Percentiles rank a stretch among this genome's conserved stretches.
Evolutionary conservation across 53 echinoderm and acorn worm species (phyloP).

Genomic region (Paracentrotus lividus): DNA sequence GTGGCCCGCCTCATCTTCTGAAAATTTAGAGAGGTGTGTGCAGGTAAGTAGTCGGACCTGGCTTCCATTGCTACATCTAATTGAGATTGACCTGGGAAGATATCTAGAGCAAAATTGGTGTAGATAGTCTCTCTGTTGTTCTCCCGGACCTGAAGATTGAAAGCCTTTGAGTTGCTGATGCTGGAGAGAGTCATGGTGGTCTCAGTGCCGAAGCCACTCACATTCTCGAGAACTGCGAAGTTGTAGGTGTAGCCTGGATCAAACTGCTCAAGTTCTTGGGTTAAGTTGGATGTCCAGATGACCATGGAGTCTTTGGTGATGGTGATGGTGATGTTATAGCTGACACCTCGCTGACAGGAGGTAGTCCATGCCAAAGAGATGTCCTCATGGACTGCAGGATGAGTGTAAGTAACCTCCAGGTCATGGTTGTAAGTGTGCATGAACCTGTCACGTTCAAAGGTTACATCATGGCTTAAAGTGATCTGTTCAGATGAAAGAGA

Average conservation of each 20-base stretch:
- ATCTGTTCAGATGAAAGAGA: constrained; percentile 9
- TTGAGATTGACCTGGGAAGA: not conserved
- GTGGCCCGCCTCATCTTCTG: not conserved
- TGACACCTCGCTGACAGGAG: not conserved
- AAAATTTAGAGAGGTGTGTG: not conserved
- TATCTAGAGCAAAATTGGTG: not conserved
- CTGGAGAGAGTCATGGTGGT: constrained; percentile 14
- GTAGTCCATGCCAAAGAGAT: not conserved
- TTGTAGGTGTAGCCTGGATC: not conserved
- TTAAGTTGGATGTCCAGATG: not conserved
- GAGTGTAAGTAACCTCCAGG: constrained; percentile 32
- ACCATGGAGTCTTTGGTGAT: constrained; percentile 1
- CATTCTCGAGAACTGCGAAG: not conserved
- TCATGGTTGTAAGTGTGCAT: not conserved
- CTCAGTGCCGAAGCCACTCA: constrained; percentile 20
- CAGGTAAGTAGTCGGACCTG: constrained; percentile 31
- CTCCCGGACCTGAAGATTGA: constrained; percentile 27
- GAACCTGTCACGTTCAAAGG: not conserved
- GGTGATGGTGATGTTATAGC: not conserved
- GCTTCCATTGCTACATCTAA: not conserved
- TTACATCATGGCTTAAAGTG: constrained; percentile 42
- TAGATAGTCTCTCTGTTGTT: constrained; percentile 22
- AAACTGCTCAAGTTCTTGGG: not conserved
- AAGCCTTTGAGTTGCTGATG: not conserved
- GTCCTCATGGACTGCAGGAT: not conserved